A percentile compares a stretch with the other conserved stretches of the same genome.
phyloP scores from a whole-genome alignment of 1,140 invertebrate species.

The Odontomachus brunneus region DNA sequence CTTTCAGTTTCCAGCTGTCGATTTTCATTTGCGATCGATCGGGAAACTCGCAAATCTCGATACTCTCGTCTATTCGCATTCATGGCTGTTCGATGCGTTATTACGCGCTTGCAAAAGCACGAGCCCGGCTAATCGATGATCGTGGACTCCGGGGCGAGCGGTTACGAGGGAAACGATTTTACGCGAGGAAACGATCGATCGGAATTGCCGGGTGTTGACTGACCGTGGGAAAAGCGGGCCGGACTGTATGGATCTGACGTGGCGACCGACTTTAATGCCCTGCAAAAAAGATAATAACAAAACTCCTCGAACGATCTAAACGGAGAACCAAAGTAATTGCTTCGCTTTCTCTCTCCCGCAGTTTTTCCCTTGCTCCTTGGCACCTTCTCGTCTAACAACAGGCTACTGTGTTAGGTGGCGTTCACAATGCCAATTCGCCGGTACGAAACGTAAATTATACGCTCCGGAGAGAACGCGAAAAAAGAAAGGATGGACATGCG shows the following conservation, averaged over 20 bases:
- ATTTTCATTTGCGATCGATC: background rate
- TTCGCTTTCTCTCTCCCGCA: conserved; percentile 18
- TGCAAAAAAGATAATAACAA: conserved; percentile 60
- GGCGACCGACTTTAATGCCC: conserved; percentile 49
- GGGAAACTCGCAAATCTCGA: background rate
- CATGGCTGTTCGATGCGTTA: background rate
- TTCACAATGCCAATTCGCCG: conserved; percentile 7
- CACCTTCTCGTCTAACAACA: conserved; percentile 5
- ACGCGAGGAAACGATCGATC: conserved; percentile 43
- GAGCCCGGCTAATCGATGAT: conserved; percentile 4
- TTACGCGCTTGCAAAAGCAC: background rate
- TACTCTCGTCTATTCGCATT: background rate
- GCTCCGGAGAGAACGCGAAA: background rate
- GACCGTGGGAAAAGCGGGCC: conserved; percentile 59
- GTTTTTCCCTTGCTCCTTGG: background rate
- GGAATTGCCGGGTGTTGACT: conserved; percentile 26
- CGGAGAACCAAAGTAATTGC: conserved; percentile 55
- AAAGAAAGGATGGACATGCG: too few relatives aligned
- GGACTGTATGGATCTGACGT: conserved; percentile 3
- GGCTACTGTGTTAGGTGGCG: conserved; percentile 26
- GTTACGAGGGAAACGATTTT: background rate
- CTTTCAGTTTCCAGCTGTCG: background rate
- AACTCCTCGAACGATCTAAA: conserved; percentile 64
- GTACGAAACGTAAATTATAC: too few relatives aligned
- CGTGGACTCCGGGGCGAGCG: background rate